Evolutionary conservation across 2,797 vertebrate species (phyloP).

Genomic region (Trematomus bernacchii): DNA sequence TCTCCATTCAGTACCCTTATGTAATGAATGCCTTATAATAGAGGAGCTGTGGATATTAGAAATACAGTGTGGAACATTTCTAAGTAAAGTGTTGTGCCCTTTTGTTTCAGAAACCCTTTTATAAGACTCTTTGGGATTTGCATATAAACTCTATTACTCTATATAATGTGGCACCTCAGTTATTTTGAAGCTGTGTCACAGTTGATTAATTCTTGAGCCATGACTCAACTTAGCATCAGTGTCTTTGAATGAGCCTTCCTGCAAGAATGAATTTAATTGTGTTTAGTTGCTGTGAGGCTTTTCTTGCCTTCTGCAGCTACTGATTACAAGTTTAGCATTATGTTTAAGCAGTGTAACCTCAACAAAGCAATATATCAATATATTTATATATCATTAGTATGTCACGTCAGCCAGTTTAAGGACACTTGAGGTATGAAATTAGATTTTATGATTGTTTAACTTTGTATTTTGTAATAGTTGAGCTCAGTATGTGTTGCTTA

Average conservation of each 20-base stretch:
- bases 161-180: slow-evolving; percentile 22
- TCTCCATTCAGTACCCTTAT: not conserved
- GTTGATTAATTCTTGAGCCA: slow-evolving; percentile 38
- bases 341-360: slow-evolving; percentile 62
- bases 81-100: slow-evolving; percentile 6
- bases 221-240: slow-evolving; percentile 36
- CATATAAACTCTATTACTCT: slow-evolving; percentile 22
- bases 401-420: slow-evolving; percentile 47
- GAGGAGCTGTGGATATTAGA: slow-evolving; percentile 18
- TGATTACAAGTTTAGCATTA: slow-evolving; percentile 48
- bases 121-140: slow-evolving; percentile 22
- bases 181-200: slow-evolving; percentile 28
- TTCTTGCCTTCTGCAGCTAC: slow-evolving; percentile 20
- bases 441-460: slow-evolving; percentile 63
- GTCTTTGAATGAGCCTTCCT: slow-evolving; percentile 42
- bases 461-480: slow-evolving; percentile 65
- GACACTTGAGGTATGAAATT: slow-evolving; percentile 41
- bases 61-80: slow-evolving; percentile 22
- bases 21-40: slow-evolving; percentile 55
- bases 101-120: slow-evolving; percentile 37
- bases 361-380: slow-evolving; percentile 75
- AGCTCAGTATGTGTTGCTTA: slow-evolving; percentile 50
- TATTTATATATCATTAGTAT: slow-evolving; percentile 62
- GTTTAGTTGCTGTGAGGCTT: slow-evolving; percentile 33
- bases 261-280: slow-evolving; percentile 25